These are phyloP conservation scores for Palythoa caribaeorum DNA, from an alignment of 92 coral and sea anemone species.

Conservation along the genomic window DNA sequence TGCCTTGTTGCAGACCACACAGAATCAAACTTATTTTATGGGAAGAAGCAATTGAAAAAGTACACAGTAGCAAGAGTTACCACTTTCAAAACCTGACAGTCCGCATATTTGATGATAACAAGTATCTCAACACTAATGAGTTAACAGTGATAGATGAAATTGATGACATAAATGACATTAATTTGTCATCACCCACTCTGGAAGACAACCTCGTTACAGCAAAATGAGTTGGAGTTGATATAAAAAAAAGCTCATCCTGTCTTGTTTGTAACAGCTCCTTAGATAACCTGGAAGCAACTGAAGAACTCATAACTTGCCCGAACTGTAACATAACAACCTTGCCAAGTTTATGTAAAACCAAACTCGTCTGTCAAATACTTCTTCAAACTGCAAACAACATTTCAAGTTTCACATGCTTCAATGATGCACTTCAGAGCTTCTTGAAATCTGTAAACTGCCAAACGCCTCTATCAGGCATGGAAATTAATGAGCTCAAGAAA, in stretches of 20 bases:
- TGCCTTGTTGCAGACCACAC: background rate
- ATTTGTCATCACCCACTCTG: conserved; percentile 34
- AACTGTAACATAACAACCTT: conserved; percentile 11
- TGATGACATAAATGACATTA: conserved; percentile 34
- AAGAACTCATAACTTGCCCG: conserved; percentile 17
- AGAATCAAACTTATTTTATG: background rate
- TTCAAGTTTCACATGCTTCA: conserved; percentile 48
- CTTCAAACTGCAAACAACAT: conserved; percentile 34
- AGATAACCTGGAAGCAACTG: conserved; percentile 18
- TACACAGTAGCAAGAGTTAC: conserved; percentile 22
- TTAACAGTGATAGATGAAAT: conserved; percentile 43
- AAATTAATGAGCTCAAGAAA: conserved; percentile 33
- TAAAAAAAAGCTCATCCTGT: conserved; percentile 1
- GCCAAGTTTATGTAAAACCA: conserved; percentile 4
- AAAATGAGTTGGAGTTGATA: background rate
- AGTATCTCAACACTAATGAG: conserved; percentile 46
- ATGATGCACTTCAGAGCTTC: conserved; percentile 43
- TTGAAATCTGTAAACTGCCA: conserved; percentile 18
- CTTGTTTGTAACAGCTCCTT: conserved; percentile 18
- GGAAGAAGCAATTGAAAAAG: background rate
- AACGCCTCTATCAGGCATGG: conserved; percentile 35
- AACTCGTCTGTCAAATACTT: conserved; percentile 18
- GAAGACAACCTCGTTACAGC: conserved; percentile 30
- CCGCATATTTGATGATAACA: conserved; percentile 34
- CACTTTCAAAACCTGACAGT: conserved; percentile 33